Percentiles rank a stretch among this genome's conserved stretches.
phyloP scores from a whole-genome alignment of 1,140 invertebrate genomes.

The Bombus superbus region DNA sequence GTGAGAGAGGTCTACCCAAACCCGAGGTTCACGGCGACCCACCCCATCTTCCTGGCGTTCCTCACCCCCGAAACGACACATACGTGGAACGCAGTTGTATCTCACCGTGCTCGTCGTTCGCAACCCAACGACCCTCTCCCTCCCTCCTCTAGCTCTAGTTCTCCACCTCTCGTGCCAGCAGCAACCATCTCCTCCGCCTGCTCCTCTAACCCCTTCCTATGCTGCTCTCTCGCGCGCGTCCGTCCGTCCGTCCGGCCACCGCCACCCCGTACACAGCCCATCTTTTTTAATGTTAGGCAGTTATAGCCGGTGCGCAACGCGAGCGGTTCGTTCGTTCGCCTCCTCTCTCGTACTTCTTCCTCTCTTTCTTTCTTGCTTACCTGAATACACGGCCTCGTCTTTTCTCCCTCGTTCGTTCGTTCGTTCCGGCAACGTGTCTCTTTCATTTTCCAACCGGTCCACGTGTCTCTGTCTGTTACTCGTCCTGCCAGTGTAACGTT shows the following conservation, averaged over 20 bases:
- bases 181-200: constrained; percentile 62
- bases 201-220: constrained; percentile 61
- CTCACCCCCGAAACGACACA: constrained; percentile 66
- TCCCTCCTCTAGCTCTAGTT: constrained; percentile 38
- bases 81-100: constrained; percentile 69
- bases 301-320: constrained; percentile 79
- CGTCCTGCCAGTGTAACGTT: background rate
- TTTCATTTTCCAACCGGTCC: constrained; percentile 23
- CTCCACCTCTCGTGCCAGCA: constrained; percentile 56
- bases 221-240: constrained; percentile 62
- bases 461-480: background rate
- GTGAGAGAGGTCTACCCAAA: constrained; percentile 53
- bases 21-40: constrained; percentile 46
- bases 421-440: constrained; percentile 3
- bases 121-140: constrained; percentile 60
- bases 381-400: background rate
- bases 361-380: background rate
- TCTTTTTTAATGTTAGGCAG: constrained; percentile 84
- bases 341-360: background rate
- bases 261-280: constrained; percentile 80
- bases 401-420: background rate
- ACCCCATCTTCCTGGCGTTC: constrained; percentile 55
- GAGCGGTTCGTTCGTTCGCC: constrained; percentile 55
- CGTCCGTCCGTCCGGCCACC: constrained; percentile 56
- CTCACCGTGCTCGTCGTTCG: constrained; percentile 68